phyloP scores from a whole-genome alignment of 2,113 vertebrate species.

The Alosa alosa region DNA sequence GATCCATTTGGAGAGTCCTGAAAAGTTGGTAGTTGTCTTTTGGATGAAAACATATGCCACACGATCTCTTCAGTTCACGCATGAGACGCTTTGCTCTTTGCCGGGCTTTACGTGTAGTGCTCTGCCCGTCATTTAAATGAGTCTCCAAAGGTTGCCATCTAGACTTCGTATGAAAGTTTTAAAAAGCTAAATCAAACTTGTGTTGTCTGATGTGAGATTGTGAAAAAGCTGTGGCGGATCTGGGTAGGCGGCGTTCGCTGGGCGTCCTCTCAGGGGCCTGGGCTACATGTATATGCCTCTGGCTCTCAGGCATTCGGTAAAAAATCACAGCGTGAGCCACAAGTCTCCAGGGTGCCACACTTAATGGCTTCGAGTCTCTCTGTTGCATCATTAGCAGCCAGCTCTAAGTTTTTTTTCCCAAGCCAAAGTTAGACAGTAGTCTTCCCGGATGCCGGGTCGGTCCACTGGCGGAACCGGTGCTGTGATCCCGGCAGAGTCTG shows the following conservation, averaged over 20 bases:
- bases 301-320: not conserved
- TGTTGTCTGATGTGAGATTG: not conserved
- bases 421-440: not conserved
- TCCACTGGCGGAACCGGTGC: not conserved
- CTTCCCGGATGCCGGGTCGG: not conserved
- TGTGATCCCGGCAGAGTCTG: not conserved
- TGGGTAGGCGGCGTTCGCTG: not conserved
- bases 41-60: too few relatives aligned
- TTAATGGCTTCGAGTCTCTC: not conserved
- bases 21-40: too few relatives aligned
- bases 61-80: too few relatives aligned
- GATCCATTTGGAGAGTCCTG: too few relatives aligned
- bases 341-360: not conserved
- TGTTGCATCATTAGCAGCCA: not conserved
- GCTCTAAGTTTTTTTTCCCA: not conserved
- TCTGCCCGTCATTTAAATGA: too few relatives aligned
- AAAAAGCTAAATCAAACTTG: not conserved
- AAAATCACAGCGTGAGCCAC: not conserved
- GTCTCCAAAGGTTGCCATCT: not conserved
- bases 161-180: not conserved
- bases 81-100: too few relatives aligned
- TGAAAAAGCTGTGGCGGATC: not conserved
- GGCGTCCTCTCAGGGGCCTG: not conserved
- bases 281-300: not conserved
- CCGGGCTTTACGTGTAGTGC: too few relatives aligned